These are phyloP conservation scores for Fratercula arctica DNA, from an alignment of 2,797 vertebrate genomes.

Conservation along the genomic window DNA sequence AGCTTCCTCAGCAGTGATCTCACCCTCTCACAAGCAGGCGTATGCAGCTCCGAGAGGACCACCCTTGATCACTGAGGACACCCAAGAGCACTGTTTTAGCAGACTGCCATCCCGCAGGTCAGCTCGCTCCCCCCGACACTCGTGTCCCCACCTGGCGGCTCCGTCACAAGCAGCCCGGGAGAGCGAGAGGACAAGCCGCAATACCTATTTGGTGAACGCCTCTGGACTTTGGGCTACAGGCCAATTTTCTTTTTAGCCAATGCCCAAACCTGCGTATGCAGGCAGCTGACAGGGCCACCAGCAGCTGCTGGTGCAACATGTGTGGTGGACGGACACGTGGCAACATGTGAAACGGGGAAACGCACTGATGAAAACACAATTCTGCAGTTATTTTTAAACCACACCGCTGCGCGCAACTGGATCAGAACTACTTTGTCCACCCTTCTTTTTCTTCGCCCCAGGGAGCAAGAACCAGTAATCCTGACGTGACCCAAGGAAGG, in stretches of 20 bases:
- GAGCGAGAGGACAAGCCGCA: neutral
- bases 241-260: neutral
- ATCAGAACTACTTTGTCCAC: neutral
- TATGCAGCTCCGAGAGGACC: fast-evolving
- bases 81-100: neutral
- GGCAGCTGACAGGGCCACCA: neutral
- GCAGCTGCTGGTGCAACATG: neutral
- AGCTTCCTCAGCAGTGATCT: neutral
- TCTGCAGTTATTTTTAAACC: neutral
- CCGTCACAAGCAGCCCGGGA: neutral
- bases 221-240: neutral
- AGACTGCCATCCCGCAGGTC: neutral
- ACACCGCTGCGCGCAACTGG: neutral
- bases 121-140: neutral
- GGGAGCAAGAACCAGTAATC: neutral
- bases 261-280: neutral
- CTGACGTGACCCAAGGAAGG: neutral
- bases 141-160: neutral
- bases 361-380: neutral
- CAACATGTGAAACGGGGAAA: neutral
- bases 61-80: neutral
- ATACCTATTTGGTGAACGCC: neutral
- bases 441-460: neutral
- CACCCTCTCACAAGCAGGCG: neutral
- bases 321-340: too few species aligned